Evolutionary conservation across 2,113 vertebrate species (phyloP).

Genomic region (Psammodynastes pulverulentus): DNA sequence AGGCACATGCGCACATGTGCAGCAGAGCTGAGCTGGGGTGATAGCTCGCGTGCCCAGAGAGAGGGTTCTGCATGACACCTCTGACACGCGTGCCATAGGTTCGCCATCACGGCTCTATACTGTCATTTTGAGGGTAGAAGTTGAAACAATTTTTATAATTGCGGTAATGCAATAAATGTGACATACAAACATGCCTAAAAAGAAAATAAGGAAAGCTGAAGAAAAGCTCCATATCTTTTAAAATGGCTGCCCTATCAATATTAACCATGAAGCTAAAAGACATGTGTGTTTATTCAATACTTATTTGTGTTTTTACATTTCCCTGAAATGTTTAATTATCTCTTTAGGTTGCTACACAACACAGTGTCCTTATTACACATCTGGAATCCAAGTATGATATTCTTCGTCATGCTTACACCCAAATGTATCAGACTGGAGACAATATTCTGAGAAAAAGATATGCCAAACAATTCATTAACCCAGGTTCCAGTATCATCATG

Average conservation of each 20-base stretch:
- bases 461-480: constrained; percentile 30
- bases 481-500: not conserved
- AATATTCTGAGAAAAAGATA: not conserved
- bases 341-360: not conserved
- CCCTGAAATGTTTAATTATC: not conserved
- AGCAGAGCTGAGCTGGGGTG: no score
- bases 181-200: not conserved
- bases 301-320: not conserved
- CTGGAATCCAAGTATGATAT: not conserved
- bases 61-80: no score
- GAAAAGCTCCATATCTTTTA: not conserved
- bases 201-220: not conserved
- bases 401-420: not conserved
- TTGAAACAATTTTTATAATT: not conserved
- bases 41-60: no score
- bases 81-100: no score
- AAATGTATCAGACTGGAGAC: constrained; percentile 18
- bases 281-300: not conserved
- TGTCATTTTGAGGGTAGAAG: no score
- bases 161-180: not conserved
- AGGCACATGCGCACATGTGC: no score
- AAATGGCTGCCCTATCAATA: not conserved
- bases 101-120: no score
- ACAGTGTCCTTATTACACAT: not conserved
- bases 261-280: not conserved